A percentile compares a stretch with the other conserved stretches of the same genome.
Evolutionary conservation across 1,140 invertebrate species (phyloP).

Genomic region (Drosophila rufa): DNA sequence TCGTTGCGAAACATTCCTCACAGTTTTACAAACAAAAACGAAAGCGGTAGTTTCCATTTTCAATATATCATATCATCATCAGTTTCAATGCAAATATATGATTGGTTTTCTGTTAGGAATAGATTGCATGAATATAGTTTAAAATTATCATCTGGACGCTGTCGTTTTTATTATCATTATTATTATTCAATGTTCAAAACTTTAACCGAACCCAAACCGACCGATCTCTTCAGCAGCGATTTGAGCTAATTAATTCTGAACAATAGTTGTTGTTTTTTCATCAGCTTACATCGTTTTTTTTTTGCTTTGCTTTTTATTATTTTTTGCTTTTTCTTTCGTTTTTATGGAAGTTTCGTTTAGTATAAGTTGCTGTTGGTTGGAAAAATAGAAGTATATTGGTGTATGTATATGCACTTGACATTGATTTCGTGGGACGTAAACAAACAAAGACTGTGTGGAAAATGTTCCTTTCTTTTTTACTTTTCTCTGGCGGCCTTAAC

Average conservation of each 20-base stretch:
- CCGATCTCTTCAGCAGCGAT: constrained; percentile 10
- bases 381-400: constrained; percentile 76
- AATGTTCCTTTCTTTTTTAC: constrained; percentile 21
- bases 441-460: constrained; percentile 48
- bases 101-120: constrained; percentile 70
- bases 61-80: constrained; percentile 24
- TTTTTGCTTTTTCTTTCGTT: constrained; percentile 22
- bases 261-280: constrained; percentile 26
- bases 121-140: constrained; percentile 60
- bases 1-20: constrained; percentile 84
- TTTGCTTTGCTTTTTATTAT: constrained; percentile 12
- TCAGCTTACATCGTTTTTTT: constrained; percentile 21
- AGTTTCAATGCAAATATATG: constrained; percentile 68
- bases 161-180: constrained; percentile 21
- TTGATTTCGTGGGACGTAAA: constrained; percentile 72
- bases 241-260: constrained; percentile 19
- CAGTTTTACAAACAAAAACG: constrained; percentile 69
- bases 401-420: constrained; percentile 59
- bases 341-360: constrained; percentile 57
- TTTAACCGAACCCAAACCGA: constrained; percentile 33
- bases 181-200: constrained; percentile 37
- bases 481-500: constrained; percentile 37
- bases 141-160: constrained; percentile 66
- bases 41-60: constrained; percentile 48
- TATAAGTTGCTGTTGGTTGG: constrained; percentile 50